A percentile compares a stretch with the other conserved stretches of the same genome.
These are phyloP conservation scores for Habroteleia sp. DNA, from an alignment of 2,888 invertebrate genomes.

Conservation along the genomic window DNA sequence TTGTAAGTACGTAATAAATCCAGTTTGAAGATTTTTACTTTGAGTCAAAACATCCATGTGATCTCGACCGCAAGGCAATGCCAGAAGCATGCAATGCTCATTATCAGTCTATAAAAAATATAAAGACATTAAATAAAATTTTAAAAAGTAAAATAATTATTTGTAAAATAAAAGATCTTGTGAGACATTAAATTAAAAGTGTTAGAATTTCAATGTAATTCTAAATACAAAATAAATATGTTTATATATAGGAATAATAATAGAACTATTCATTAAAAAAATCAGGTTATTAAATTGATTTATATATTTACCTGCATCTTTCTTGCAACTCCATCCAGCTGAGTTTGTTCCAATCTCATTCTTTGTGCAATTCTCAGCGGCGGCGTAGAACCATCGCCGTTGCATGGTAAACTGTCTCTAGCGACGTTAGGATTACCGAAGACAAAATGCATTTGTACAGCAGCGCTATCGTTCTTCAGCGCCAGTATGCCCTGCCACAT, in stretches of 20 bases:
- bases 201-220: no score
- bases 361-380: constrained; percentile 96
- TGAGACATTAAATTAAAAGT: no score
- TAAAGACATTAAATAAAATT: neutral
- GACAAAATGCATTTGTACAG: constrained; percentile 99
- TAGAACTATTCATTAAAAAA: no score
- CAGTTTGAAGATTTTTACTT: constrained; percentile 92
- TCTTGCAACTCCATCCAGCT: constrained; percentile 96
- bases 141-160: no score
- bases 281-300: no score
- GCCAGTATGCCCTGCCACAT: constrained; percentile 99
- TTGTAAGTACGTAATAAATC: constrained; percentile 97
- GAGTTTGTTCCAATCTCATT: constrained; percentile 97
- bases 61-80: constrained; percentile 96
- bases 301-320: constrained; percentile 99
- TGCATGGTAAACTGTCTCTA: constrained; percentile 91
- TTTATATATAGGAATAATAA: no score
- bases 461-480: constrained; percentile 97
- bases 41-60: constrained; percentile 96
- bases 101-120: constrained; percentile 88
- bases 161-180: no score
- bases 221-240: no score
- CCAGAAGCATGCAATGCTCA: constrained; percentile 97
- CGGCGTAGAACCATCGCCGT: constrained; percentile 91
- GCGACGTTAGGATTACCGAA: constrained; percentile 96